Evolutionary conservation across 2,113 vertebrate species (phyloP).

Genomic region (Gopherus evgoodei): DNA sequence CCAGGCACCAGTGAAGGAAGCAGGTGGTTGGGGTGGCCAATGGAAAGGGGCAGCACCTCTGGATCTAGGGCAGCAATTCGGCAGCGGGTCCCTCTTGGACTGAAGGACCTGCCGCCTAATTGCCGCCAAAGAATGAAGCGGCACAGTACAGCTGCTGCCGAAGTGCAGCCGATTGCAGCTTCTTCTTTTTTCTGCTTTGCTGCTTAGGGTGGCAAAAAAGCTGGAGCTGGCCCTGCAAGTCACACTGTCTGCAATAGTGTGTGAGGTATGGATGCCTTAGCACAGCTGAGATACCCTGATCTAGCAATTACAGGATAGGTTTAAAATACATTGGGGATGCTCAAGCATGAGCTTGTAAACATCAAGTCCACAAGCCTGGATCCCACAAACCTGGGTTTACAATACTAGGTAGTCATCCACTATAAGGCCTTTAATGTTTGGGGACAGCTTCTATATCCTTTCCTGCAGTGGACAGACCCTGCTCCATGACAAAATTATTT

Average conservation of each 20-base stretch:
- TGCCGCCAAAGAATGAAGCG: no score
- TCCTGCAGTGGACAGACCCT: rapidly evolving
- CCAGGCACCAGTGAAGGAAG: no score
- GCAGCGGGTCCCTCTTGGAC: no score
- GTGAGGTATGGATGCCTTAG: background rate
- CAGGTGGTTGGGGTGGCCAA: no score
- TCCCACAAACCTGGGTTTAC: background rate
- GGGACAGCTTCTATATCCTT: rapidly evolving
- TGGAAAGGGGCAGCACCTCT: no score
- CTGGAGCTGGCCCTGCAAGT: background rate
- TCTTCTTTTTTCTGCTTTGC: no score
- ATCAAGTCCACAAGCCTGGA: background rate
- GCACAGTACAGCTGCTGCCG: no score
- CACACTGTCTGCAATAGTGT: background rate
- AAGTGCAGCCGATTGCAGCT: no score
- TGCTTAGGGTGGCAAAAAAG: no score
- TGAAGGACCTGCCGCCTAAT: no score
- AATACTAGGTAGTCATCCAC: background rate
- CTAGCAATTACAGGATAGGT: background rate
- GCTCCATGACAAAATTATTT: background rate
- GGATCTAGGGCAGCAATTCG: no score
- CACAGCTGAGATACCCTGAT: background rate
- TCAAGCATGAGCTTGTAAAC: background rate
- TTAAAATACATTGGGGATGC: background rate
- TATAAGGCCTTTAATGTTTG: rapidly evolving